These are phyloP conservation scores for Trypoxylus dichotomus DNA, from an alignment of 1,140 invertebrate species.

Conservation along the genomic window DNA sequence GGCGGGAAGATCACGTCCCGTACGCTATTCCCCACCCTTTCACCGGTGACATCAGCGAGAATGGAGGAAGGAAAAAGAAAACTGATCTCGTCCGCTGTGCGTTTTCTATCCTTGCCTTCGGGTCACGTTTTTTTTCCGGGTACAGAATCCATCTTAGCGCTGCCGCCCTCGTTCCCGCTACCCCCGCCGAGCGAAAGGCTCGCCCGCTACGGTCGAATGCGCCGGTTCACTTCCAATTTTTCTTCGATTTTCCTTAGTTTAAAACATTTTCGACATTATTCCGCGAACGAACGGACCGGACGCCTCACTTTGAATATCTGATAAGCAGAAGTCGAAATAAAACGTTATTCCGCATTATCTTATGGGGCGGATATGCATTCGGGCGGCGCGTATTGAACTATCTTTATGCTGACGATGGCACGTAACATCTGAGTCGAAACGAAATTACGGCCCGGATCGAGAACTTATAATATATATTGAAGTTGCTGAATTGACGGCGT, in stretches of 20 bases:
- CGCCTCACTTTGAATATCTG: conserved; percentile 16
- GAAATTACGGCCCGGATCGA: background rate
- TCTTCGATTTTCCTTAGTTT: conserved; percentile 25
- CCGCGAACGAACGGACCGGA: background rate
- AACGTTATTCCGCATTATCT: background rate
- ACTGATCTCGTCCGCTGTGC: background rate
- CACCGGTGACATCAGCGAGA: background rate
- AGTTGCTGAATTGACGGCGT: too few species aligned
- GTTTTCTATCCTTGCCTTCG: conserved; percentile 13
- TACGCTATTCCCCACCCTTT: background rate
- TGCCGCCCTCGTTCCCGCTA: background rate
- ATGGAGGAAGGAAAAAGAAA: background rate
- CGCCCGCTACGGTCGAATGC: background rate
- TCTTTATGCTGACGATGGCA: background rate
- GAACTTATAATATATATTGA: too few species aligned
- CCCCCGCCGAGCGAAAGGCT: background rate
- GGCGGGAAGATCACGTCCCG: background rate
- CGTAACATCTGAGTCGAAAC: background rate
- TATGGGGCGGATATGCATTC: background rate
- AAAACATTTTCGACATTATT: conserved; percentile 21
- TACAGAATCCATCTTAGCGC: conserved; percentile 14
- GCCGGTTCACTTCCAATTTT: conserved; percentile 21
- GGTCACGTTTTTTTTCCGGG: conserved; percentile 10
- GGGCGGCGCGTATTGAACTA: background rate
- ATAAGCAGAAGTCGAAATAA: conserved; percentile 1